A percentile compares a stretch with the other conserved stretches of the same genome.
Conservation (phyloP, 1,140 invertebrate species). For the Procambarus clarkii region DNA sequence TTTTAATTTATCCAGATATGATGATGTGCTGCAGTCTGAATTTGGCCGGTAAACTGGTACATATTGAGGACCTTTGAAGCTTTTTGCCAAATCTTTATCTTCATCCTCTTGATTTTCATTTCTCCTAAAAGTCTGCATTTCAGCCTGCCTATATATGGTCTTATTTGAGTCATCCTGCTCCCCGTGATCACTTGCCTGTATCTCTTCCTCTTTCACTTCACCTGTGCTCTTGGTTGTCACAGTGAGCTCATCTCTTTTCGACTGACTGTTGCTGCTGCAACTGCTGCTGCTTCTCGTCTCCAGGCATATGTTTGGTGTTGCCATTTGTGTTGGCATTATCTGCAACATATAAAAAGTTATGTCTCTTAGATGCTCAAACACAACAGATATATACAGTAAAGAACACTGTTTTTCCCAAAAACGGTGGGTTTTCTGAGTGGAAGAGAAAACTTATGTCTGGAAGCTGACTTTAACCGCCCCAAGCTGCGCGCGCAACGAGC, state of each 20-base stretch:
- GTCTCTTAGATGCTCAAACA: not conserved
- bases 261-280: constrained; percentile 50
- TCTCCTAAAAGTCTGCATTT: constrained; percentile 49
- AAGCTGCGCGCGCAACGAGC: too few relatives aligned
- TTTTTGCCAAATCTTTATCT: constrained; percentile 26
- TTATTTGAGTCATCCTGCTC: constrained; percentile 8
- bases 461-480: too few relatives aligned
- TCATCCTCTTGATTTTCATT: constrained; percentile 33
- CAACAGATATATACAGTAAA: not conserved
- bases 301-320: constrained; percentile 56
- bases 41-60: constrained; percentile 50
- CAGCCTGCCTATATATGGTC: constrained; percentile 5
- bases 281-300: constrained; percentile 50
- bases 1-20: constrained; percentile 2
- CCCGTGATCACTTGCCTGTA: not conserved
- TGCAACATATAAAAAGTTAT: not conserved
- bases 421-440: too few relatives aligned
- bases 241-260: constrained; percentile 51
- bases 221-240: constrained; percentile 3
- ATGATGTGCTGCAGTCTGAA: not conserved
- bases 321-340: constrained; percentile 66
- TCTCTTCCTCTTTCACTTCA: constrained; percentile 22
- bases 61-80: constrained; percentile 41
- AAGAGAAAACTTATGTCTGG: too few relatives aligned
- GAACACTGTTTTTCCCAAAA: too few relatives aligned